phyloP scores from a whole-genome alignment of 2,888 invertebrate genomes.

The Chrysina gloriosa region DNA sequence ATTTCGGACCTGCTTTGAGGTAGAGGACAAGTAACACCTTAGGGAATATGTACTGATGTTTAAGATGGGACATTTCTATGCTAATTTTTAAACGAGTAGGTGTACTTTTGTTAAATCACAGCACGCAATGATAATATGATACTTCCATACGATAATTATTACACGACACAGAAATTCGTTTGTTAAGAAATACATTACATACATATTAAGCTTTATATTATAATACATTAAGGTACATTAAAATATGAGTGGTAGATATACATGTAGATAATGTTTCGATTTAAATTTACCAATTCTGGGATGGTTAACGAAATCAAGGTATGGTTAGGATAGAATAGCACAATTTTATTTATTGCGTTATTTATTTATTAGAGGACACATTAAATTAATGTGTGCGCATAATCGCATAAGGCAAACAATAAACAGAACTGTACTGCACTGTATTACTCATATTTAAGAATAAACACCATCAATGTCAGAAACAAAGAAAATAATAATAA shows the following conservation, averaged over 20 bases:
- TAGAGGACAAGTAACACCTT: constrained; percentile 28
- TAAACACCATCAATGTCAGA: constrained; percentile 31
- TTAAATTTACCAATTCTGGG: constrained; percentile 34
- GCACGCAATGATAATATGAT: constrained; percentile 18
- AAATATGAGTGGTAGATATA: constrained; percentile 38
- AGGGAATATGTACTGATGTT: constrained; percentile 36
- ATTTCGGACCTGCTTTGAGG: constrained; percentile 4
- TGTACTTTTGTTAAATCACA: constrained; percentile 9
- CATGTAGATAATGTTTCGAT: constrained; percentile 28
- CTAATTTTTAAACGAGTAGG: not conserved
- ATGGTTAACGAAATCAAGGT: constrained; percentile 33
- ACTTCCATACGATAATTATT: constrained; percentile 16
- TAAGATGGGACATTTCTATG: constrained; percentile 29
- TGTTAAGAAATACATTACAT: constrained; percentile 26
- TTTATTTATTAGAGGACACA: constrained; percentile 40
- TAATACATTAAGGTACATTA: constrained; percentile 33
- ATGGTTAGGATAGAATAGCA: constrained; percentile 41
- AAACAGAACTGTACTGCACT: constrained; percentile 27
- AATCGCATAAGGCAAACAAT: constrained; percentile 22
- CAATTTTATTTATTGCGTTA: constrained; percentile 40
- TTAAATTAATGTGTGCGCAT: constrained; percentile 35
- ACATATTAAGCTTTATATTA: constrained; percentile 37
- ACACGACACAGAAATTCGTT: constrained; percentile 14
- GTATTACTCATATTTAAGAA: constrained; percentile 21
- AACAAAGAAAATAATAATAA: constrained; percentile 18